phyloP scores from a whole-genome alignment of 1,140 invertebrate genomes.

The Drosophila quadrilineata region DNA sequence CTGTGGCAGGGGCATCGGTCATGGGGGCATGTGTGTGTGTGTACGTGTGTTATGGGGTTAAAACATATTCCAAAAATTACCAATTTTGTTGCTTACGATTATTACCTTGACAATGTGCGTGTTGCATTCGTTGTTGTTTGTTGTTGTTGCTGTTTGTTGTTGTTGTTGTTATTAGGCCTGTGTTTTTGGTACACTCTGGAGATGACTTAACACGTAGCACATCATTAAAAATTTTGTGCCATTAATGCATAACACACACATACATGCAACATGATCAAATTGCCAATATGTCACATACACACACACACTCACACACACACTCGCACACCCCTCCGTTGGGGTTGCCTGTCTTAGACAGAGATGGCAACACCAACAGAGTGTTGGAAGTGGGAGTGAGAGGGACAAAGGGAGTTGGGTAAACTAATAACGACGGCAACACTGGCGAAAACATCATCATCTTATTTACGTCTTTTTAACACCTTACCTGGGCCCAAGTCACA shows the following conservation, averaged over 20 bases:
- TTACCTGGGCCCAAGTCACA: constrained; percentile 31
- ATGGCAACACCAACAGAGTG: neutral
- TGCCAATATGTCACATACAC: constrained; percentile 74
- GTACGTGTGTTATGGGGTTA: constrained; percentile 12
- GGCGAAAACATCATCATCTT: constrained; percentile 64
- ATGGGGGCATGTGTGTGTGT: neutral
- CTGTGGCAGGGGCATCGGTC: no score
- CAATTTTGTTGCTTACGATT: constrained; percentile 79
- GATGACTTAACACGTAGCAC: constrained; percentile 78
- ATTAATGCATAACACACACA: constrained; percentile 70
- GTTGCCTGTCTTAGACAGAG: constrained; percentile 12
- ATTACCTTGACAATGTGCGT: constrained; percentile 67
- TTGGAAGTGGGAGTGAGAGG: neutral
- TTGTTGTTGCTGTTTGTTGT: constrained; percentile 37
- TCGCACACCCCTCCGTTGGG: constrained; percentile 14
- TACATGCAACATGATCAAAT: constrained; percentile 61
- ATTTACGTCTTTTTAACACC: constrained; percentile 78
- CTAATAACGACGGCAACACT: constrained; percentile 58
- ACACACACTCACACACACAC: neutral
- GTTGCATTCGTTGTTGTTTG: constrained; percentile 16
- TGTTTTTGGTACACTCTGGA: constrained; percentile 71
- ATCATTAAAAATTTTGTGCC: constrained; percentile 78
- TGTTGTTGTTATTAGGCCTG: constrained; percentile 51
- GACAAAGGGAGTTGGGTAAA: constrained; percentile 24
- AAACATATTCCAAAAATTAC: constrained; percentile 76